A percentile compares a stretch with the other conserved stretches of the same genome.
Evolutionary conservation across 2,113 vertebrate species (phyloP).

Genomic region (Eublepharis macularius): DNA sequence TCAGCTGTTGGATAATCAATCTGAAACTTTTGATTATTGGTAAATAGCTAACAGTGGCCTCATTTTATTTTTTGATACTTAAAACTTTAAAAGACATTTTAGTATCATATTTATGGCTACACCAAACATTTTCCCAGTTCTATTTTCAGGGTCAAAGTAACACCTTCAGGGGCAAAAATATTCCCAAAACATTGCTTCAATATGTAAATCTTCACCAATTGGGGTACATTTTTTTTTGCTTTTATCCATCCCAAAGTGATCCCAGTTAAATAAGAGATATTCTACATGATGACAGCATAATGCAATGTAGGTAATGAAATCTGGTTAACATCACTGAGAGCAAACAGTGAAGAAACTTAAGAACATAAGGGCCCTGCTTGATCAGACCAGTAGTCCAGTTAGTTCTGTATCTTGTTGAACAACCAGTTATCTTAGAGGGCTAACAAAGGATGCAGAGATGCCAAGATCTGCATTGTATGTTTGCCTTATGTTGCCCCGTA

Average conservation of each 20-base stretch:
- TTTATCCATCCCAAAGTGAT: not conserved
- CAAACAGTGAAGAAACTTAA: no score
- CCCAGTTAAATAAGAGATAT: not conserved
- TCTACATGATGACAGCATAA: not conserved
- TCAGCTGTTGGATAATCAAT: slow-evolving; percentile 42
- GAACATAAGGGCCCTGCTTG: no score
- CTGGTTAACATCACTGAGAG: not conserved
- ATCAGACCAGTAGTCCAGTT: no score
- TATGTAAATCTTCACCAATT: not conserved
- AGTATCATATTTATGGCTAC: not conserved
- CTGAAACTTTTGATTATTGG: slow-evolving; percentile 46
- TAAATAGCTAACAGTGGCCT: slow-evolving; percentile 30
- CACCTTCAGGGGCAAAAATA: not conserved
- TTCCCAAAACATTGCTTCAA: not conserved
- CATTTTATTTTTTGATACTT: slow-evolving; percentile 15
- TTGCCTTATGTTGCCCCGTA: no score
- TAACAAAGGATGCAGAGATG: no score
- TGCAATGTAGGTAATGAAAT: not conserved
- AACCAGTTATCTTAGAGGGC: no score
- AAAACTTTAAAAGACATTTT: not conserved
- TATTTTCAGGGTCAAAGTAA: not conserved
- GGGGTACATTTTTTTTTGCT: not conserved
- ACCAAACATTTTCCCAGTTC: not conserved
- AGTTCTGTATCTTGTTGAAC: no score
- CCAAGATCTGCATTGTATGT: no score